Base-by-base conservation (phyloP, 2,888 invertebrate genomes). In the Hirtodrosophila cameraria region DNA sequence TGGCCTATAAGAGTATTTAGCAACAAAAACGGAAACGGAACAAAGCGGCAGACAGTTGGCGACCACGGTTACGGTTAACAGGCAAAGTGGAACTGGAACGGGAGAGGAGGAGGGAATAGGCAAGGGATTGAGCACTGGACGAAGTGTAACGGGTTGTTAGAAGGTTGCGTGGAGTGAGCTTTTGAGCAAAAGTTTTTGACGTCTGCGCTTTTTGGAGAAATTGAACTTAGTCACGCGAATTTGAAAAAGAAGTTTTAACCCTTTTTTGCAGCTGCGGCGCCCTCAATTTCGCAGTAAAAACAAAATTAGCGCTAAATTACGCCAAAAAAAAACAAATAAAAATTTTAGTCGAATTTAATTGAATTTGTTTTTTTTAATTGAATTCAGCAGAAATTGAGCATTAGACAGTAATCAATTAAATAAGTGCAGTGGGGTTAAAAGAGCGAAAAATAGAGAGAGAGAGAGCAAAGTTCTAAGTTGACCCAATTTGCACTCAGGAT, bases 141-240 rank as follows among this genome's bases (percentile, higher is more conserved):
- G 18, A 30, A n/a, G 8, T 30, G 38, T 18, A 38, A 2, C 38
- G 12, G 7, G 13, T 11, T 16, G 31, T 8, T 23, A 7, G n/a
- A n/a, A n/a, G 6, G 38, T 7, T 33, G 48, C 30, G 42, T 48
- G 48, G 48, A n/a, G 48, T 30, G 46, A 52, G 63, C 55, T 64
- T 65, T 61, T 68, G 59, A 72, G 60, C 39, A 63, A 63, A n/a
- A n/a, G n/a, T 38, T 63, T 70, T 60, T 63, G 71, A 70, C 65
- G 59, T 63, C 55, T 59, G 59, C 12, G 42, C 13, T 39, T 58
- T 25, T 50, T 70, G 62, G 79, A 82, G 61, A 82, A 82, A 82
- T 82, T 79, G 79, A 45, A 60, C 52, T 63, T 52, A 73, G 77
- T 84, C 82, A 82, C 82, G 82, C 84, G 50, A 83, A 66, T n/a